These are phyloP conservation scores for Geotrupes spiniger DNA, from an alignment of 2,888 invertebrate genomes.

Conservation along the genomic window DNA sequence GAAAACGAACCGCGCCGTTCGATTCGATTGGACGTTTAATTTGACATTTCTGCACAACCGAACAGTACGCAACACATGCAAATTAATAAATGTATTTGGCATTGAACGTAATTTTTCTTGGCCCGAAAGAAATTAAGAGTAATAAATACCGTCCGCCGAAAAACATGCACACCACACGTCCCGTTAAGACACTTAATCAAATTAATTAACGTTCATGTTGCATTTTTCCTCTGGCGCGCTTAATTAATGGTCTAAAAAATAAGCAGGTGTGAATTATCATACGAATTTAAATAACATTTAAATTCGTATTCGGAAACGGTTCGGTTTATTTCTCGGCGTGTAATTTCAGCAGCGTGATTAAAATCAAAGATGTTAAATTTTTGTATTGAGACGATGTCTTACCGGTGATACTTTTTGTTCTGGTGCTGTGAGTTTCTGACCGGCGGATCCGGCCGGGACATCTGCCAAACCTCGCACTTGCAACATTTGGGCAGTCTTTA, in stretches of 20 bases:
- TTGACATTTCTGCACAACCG: neutral
- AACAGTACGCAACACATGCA: neutral
- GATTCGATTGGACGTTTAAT: constrained; percentile 1
- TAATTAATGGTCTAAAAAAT: constrained; percentile 1
- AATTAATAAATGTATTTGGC: constrained; percentile 1
- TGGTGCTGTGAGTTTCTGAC: constrained; percentile 49
- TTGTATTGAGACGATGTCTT: constrained; percentile 43
- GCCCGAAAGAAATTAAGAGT: neutral
- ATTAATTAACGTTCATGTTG: neutral
- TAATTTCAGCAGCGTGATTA: constrained; percentile 4
- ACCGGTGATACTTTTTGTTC: constrained; percentile 70
- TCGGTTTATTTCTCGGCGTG: neutral
- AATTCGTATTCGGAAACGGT: neutral
- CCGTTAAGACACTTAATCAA: neutral
- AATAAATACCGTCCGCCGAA: neutral
- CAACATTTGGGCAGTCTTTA: constrained; percentile 82
- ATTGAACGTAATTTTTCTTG: neutral
- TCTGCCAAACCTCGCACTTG: constrained; percentile 85
- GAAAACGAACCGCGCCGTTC: neutral
- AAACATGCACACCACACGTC: neutral
- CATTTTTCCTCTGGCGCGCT: neutral
- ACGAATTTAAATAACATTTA: neutral
- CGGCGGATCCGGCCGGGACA: constrained; percentile 58
- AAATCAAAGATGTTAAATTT: constrained; percentile 5
- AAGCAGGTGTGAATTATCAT: constrained; percentile 1